Evolutionary conservation across 2,888 invertebrate species (phyloP).

Genomic region (Lepidocyrtoides sp.): DNA sequence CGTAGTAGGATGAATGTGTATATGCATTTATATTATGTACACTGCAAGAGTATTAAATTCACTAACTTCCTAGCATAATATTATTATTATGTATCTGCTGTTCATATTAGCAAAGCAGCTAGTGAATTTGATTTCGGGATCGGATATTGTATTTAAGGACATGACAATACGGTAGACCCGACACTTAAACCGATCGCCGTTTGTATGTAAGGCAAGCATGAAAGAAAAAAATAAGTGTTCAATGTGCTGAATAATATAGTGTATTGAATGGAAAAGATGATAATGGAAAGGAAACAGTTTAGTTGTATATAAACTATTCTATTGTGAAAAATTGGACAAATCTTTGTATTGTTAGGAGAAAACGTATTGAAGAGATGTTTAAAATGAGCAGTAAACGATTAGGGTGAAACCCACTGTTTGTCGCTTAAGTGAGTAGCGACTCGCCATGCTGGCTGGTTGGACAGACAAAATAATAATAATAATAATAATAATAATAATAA

Average conservation of each 20-base stretch:
- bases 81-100: background rate
- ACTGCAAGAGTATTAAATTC: background rate
- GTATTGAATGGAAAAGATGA: conserved; percentile 47
- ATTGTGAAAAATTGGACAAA: conserved; percentile 58
- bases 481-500: too few species aligned
- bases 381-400: background rate
- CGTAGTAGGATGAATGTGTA: background rate
- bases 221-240: conserved; percentile 34
- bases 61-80: conserved; percentile 3
- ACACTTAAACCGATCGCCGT: background rate
- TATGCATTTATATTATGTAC: background rate
- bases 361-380: conserved; percentile 28
- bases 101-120: background rate
- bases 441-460: background rate
- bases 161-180: conserved; percentile 7
- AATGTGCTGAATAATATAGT: conserved; percentile 45
- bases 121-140: conserved; percentile 22
- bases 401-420: conserved; percentile 9
- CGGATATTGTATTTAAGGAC: background rate
- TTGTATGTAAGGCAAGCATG: background rate
- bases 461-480: too few species aligned
- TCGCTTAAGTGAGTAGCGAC: background rate
- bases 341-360: conserved; percentile 42
- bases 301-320: conserved; percentile 39
- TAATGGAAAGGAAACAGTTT: conserved; percentile 72